These are phyloP conservation scores for Callitettix versicolor DNA, from an alignment of 1,140 invertebrate species.

Conservation along the genomic window DNA sequence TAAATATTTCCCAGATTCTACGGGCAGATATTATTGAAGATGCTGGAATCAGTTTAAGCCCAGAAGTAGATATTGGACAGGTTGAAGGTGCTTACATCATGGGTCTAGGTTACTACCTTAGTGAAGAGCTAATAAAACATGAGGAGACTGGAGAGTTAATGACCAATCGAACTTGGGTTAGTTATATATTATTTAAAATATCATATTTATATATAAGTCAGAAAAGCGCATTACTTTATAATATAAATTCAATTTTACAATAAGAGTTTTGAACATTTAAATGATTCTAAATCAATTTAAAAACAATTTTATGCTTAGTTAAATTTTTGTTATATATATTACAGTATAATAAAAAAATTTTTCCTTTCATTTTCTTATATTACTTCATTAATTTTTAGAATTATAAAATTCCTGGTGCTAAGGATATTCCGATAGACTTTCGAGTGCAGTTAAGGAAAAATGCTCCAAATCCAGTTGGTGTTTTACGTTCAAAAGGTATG, in stretches of 20 bases:
- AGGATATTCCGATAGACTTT: no score
- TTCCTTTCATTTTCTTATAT: no score
- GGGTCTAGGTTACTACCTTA: slow-evolving; percentile 73
- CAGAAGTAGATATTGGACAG: slow-evolving; percentile 74
- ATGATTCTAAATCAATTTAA: no score
- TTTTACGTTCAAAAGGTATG: slow-evolving; percentile 68
- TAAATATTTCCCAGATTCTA: slow-evolving; percentile 36
- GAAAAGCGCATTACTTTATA: no score
- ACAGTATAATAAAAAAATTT: no score
- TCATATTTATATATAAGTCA: no score
- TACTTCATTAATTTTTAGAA: slow-evolving; percentile 76
- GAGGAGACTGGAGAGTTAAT: slow-evolving; percentile 50
- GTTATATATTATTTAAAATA: no score
- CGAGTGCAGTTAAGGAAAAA: slow-evolving; percentile 61
- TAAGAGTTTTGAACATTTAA: no score
- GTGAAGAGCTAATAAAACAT: slow-evolving; percentile 60
- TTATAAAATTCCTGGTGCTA: no score
- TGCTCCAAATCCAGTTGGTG: slow-evolving; percentile 53
- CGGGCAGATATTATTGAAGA: slow-evolving; percentile 68
- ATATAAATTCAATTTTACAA: no score
- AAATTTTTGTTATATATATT: no score
- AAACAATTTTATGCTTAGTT: no score
- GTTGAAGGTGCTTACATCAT: slow-evolving; percentile 79
- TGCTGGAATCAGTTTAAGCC: slow-evolving; percentile 61
- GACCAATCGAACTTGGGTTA: slow-evolving; percentile 68